Evolutionary conservation across 2,888 invertebrate species (phyloP).

Genomic region (Acrobasis repandana): DNA sequence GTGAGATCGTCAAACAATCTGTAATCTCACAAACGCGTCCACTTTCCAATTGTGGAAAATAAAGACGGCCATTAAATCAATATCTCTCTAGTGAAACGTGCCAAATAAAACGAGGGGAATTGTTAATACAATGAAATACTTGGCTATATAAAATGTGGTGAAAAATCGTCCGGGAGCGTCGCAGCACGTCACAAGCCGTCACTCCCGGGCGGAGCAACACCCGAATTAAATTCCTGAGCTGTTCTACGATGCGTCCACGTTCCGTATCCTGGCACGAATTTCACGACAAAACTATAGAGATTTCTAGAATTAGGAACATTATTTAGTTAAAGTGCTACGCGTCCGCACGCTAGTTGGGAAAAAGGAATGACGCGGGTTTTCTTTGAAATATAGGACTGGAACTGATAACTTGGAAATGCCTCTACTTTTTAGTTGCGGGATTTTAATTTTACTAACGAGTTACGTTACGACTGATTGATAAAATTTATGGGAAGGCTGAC

Average conservation of each 20-base stretch:
- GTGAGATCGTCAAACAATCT: neutral
- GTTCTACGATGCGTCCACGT: constrained; percentile 48
- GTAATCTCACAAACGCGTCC: neutral
- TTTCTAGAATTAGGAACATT: constrained; percentile 54
- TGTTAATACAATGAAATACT: constrained; percentile 52
- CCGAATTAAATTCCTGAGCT: constrained; percentile 76
- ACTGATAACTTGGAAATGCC: neutral
- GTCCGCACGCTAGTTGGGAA: constrained; percentile 29
- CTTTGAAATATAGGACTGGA: neutral
- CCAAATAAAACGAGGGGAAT: constrained; percentile 28
- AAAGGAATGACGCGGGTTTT: constrained; percentile 17
- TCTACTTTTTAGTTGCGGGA: neutral
- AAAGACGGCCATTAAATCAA: neutral
- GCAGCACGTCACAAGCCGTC: constrained; percentile 66
- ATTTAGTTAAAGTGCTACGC: constrained; percentile 42
- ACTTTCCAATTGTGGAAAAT: neutral
- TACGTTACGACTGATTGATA: too few species aligned
- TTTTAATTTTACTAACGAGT: neutral
- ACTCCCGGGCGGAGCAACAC: constrained; percentile 61
- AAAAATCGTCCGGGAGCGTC: constrained; percentile 61
- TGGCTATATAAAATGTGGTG: constrained; percentile 56
- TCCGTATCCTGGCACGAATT: constrained; percentile 48
- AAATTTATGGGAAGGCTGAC: too few species aligned
- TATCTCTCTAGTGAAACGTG: neutral
- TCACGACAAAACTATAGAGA: constrained; percentile 52